These are phyloP conservation scores for Paraescarpia echinospica DNA, from an alignment of 1,140 invertebrate genomes.

Conservation along the genomic window DNA sequence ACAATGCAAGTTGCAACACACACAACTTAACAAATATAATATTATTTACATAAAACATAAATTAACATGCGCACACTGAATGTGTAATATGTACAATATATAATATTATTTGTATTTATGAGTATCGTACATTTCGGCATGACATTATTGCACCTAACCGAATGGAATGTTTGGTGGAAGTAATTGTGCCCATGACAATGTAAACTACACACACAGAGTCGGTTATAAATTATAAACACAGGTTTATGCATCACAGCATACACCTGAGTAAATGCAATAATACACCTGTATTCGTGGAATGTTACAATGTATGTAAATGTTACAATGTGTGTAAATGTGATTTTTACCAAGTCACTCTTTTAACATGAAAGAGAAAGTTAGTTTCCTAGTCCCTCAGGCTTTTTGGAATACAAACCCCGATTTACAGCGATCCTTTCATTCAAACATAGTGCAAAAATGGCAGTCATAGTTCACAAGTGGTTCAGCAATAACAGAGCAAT, in stretches of 20 bases:
- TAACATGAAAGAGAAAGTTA: not conserved
- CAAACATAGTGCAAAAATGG: not conserved
- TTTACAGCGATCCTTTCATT: not conserved
- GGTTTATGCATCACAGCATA: not conserved
- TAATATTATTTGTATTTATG: not conserved
- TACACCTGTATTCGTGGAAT: not conserved
- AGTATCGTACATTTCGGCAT: not conserved
- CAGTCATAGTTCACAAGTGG: not conserved
- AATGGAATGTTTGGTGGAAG: too few relatives aligned
- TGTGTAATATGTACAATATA: not conserved
- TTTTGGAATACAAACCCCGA: not conserved
- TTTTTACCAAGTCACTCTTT: not conserved
- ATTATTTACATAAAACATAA: not conserved
- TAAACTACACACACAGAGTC: not conserved
- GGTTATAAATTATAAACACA: not conserved
- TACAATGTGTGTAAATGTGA: not conserved
- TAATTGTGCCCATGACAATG: not conserved
- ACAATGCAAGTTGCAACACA: not conserved
- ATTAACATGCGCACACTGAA: not conserved
- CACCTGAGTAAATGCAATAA: not conserved
- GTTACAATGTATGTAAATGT: not conserved
- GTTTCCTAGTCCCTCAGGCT: not conserved
- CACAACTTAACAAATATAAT: not conserved
- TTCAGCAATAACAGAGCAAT: not conserved
- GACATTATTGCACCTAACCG: too few relatives aligned